A percentile compares a stretch with the other conserved stretches of the same genome.
Conservation (phyloP, 2,797 vertebrate species). For the Ctenochaetus hawaiiensis region DNA sequence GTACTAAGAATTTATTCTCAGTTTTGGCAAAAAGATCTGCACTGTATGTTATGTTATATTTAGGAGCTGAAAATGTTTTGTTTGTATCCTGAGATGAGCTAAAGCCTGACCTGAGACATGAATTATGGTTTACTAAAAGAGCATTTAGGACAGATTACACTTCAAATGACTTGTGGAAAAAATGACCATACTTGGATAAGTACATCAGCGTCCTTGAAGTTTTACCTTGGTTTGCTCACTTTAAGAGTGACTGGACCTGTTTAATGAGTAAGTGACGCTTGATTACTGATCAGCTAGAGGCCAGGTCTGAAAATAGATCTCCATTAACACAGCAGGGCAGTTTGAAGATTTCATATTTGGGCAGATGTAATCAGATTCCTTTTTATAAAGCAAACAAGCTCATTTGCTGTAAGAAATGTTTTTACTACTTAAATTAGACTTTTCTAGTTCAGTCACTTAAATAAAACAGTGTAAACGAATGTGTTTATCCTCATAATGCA, state of each 20-base stretch:
- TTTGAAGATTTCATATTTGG: background rate
- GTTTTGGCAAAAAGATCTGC: no score
- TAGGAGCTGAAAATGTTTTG: background rate
- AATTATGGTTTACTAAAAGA: background rate
- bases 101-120: no score
- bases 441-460: background rate
- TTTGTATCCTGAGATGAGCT: background rate
- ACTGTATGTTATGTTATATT: no score
- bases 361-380: background rate
- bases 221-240: no score
- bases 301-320: background rate
- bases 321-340: background rate
- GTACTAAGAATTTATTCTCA: no score
- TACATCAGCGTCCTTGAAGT: no score
- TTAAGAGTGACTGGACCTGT: background rate
- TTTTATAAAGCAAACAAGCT: background rate
- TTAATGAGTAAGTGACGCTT: constrained; percentile 1
- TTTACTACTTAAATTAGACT: background rate
- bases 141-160: background rate
- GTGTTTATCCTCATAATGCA: background rate
- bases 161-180: background rate
- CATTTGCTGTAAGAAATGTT: background rate
- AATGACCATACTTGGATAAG: no score
- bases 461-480: background rate
- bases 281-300: constrained; percentile 15